Base-by-base conservation (phyloP, 2,888 invertebrate species). In the Clepsis dumicolana region DNA sequence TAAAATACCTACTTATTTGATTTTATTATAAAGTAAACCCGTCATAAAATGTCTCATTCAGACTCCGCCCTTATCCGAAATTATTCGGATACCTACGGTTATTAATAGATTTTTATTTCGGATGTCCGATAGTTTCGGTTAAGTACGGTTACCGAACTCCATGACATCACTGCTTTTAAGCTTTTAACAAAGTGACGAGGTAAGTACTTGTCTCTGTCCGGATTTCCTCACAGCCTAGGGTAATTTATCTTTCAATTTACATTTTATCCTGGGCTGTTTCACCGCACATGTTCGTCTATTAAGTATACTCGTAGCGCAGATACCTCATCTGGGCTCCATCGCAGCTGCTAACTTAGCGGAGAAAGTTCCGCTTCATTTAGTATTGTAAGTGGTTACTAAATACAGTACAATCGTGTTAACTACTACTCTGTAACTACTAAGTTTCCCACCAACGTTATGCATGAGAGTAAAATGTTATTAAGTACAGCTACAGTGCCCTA, bases 281-380 rank as follows among this genome's bases (percentile, higher is more conserved):
- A 38, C 21, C 16, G 12, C 64, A 65, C 64, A 57, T 64, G 64
- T 18, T 50, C 32, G 32, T 57, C 48, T 18, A 57, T 57, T 65
- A 57, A n/a, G n/a, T n/a, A n/a, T n/a, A n/a, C n/a, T n/a, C n/a
- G n/a, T 25, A 50, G 16, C 12, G 24, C 16, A 38, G 56, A 57
- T 57, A 52, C 25, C 57, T 65, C 57, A 57, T 65, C 35, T 50
- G 50, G 64, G 29, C 8, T 48, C 24, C 25, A 57, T 21, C 56
- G 57, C 14, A 14, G 32, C 57, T 57, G 64, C 57, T 65, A 8
- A 52, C 25, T 32, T 24, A 16, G 25, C 18, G n/a, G 50, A 57
- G 57, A 21, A 25, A 57, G 50, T 48, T 57, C 32, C 48, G 16
- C 32, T 32, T 59, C 21, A 25, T 52, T 65, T 32, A 52, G 8